These are phyloP conservation scores for Cyanoliseus patagonus DNA, from an alignment of 2,113 vertebrate species.

Conservation along the genomic window DNA sequence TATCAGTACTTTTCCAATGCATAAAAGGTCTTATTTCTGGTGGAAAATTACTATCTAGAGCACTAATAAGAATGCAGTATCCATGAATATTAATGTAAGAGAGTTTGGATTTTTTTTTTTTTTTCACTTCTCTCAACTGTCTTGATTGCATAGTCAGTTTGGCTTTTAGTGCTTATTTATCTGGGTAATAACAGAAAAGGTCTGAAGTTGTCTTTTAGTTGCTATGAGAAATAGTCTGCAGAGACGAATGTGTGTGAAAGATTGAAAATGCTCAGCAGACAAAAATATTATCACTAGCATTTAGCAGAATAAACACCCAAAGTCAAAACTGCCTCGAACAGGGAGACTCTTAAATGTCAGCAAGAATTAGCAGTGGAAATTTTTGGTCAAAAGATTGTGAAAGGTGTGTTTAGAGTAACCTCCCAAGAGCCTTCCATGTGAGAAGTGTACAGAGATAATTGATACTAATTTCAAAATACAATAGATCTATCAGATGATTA, in stretches of 20 bases:
- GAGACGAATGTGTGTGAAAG: background rate
- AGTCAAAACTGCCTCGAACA: background rate
- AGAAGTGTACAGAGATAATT: background rate
- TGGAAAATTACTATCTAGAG: background rate
- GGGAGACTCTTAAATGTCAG: background rate
- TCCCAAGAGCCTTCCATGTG: background rate
- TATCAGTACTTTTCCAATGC: background rate
- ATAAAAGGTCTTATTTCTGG: background rate
- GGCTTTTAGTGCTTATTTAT: background rate
- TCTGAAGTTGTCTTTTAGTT: background rate
- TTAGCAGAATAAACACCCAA: background rate
- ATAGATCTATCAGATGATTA: background rate
- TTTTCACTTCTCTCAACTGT: background rate
- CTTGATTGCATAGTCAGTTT: background rate
- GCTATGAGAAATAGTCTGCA: background rate
- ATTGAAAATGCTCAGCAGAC: background rate
- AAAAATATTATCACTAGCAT: background rate
- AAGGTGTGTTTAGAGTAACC: background rate
- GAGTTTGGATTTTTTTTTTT: background rate
- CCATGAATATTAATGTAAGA: background rate
- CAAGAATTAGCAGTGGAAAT: background rate
- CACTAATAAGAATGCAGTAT: background rate
- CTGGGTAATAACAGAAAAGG: background rate
- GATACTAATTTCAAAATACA: background rate
- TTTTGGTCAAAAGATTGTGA: background rate